Conservation (phyloP, 2,797 vertebrate species). For the Sarcophilus harrisii region DNA sequence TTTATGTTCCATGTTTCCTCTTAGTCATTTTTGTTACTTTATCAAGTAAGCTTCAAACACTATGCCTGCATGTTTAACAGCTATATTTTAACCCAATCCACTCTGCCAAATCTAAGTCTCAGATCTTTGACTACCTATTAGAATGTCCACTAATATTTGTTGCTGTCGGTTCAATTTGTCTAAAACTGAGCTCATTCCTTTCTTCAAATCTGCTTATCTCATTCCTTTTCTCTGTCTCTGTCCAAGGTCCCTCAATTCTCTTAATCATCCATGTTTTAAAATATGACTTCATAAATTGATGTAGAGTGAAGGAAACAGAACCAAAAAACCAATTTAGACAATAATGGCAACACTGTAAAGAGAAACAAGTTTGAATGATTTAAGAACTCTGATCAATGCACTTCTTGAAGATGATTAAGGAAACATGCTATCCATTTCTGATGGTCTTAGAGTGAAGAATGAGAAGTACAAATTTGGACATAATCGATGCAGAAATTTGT, state of each 20-base stretch:
- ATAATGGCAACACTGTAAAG: too few relatives aligned
- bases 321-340: too few relatives aligned
- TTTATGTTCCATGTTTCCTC: background rate
- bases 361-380: too few relatives aligned
- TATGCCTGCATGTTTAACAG: background rate
- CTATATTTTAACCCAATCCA: background rate
- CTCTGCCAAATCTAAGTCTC: background rate
- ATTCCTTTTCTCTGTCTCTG: background rate
- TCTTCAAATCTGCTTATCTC: background rate
- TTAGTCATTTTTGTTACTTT: background rate
- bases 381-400: too few relatives aligned
- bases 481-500: background rate
- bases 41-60: background rate
- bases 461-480: background rate
- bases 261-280: background rate
- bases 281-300: background rate
- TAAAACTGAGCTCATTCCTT: background rate
- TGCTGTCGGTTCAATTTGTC: background rate
- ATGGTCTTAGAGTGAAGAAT: too few relatives aligned
- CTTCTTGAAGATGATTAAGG: too few relatives aligned
- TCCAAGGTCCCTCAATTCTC: background rate
- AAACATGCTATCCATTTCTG: too few relatives aligned
- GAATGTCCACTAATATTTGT: background rate
- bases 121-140: background rate
- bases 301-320: too few relatives aligned